Evolutionary conservation across 2,113 vertebrate species (phyloP), one percentile per base, ranked within the genome.

Genomic region (Madoqua kirkii): DNA sequence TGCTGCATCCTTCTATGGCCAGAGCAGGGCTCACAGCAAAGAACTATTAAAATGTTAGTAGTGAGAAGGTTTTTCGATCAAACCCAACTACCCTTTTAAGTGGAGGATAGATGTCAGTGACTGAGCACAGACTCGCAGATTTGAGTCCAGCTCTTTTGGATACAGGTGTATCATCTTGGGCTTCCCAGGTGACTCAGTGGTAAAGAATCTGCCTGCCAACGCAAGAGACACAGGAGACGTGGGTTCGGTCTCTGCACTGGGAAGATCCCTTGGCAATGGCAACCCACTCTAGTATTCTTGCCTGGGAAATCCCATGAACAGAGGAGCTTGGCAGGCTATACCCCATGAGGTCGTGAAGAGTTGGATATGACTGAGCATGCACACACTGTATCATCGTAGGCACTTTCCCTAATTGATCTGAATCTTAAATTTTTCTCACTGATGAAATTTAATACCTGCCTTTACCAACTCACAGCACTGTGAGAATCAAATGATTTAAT

Each of bases 401-500:
- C 60, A 83, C 48, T 74, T 86, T 33, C 67, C 17, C 13, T 76
- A 48, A 59, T 59, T 64, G 85, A 74, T 62, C 40, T 64, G 67
- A 81, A 43, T 92, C 59, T 92, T 74, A 4, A 4, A 54, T 93
- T 93, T 95, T 97, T 55, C 57, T 82, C 59, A 16, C 33, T 84
- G 17, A 64, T 67, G 45, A 67, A 86, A 36, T 92, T 43, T 36
- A 59, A 78, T 89, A 50, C 57, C 13, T 60, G 27, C 43, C 59
- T 83, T 31, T 19, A 31, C 64, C 27, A 5, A 23, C n/a, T 45
- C 40, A n/a, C 31, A 36, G 50, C 67, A n/a, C 50, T 45, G 2
- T 81, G 50, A 95, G 57, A 10, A 92, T 81, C 13, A 84, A 79
- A 29, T 12, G 16, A 3, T 48, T 86, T 85, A 59, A 82, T 25